Evolutionary conservation across 2,888 invertebrate species (phyloP).

Genomic region (Falcaria lacertinaria): DNA sequence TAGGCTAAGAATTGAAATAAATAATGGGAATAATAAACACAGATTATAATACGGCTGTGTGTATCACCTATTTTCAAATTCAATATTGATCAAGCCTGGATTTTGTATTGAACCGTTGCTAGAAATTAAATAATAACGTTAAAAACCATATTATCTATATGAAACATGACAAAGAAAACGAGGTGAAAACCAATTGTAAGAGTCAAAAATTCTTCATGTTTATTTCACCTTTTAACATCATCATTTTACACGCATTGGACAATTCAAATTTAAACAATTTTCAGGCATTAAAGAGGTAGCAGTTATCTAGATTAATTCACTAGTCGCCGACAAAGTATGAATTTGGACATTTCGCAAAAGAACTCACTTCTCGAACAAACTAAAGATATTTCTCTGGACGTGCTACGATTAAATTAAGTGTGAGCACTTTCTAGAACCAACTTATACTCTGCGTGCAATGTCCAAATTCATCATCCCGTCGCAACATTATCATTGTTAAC

Average conservation of each 20-base stretch:
- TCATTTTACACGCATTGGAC: conserved; percentile 58
- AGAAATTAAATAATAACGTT: too few species aligned
- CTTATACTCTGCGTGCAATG: conserved; percentile 15
- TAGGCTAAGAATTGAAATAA: too few species aligned
- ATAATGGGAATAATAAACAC: too few species aligned
- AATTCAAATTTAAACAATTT: conserved; percentile 53
- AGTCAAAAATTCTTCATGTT: conserved; percentile 62
- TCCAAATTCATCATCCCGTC: conserved; percentile 14
- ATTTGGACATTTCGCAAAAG: conserved; percentile 10
- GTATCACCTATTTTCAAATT: too few species aligned
- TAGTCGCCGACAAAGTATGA: conserved; percentile 10
- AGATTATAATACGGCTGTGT: too few species aligned
- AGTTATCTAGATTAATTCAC: conserved; percentile 51
- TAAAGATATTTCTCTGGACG: neutral
- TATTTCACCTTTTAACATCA: conserved; percentile 61
- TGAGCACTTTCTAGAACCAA: neutral
- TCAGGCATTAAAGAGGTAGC: conserved; percentile 75
- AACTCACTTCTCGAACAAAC: neutral
- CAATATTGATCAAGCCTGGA: too few species aligned
- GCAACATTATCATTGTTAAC: conserved; percentile 24
- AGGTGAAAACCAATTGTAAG: conserved; percentile 28
- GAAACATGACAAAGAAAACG: neutral
- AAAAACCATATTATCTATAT: too few species aligned
- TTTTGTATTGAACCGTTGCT: too few species aligned
- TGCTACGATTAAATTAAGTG: neutral